Evolutionary conservation across 2,113 vertebrate genomes (phyloP).

Genomic region (Haemorhous mexicanus): DNA sequence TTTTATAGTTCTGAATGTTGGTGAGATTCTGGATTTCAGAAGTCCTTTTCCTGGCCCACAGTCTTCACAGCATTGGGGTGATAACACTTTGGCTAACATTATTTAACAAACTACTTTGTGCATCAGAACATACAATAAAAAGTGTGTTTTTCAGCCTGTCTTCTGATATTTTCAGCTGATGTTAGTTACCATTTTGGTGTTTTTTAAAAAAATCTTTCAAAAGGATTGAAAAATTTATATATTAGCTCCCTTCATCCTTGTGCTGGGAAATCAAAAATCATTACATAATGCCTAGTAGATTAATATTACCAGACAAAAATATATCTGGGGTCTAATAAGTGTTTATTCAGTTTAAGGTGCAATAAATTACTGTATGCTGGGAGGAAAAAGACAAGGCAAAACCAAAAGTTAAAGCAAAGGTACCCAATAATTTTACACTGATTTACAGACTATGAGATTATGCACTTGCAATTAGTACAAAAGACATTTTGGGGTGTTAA

Average conservation of each 20-base stretch:
- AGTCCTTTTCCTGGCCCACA: constrained; percentile 20
- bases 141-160: background rate
- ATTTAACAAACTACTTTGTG: background rate
- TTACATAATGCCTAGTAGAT: background rate
- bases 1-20: constrained; percentile 16
- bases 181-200: background rate
- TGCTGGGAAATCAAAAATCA: background rate
- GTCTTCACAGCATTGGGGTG: background rate
- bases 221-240: background rate
- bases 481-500: background rate
- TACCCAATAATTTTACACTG: background rate
- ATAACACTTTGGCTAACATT: background rate
- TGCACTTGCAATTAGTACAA: background rate
- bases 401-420: background rate
- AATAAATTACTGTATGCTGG: background rate
- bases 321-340: background rate
- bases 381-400: background rate
- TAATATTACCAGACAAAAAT: background rate
- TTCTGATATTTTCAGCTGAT: background rate
- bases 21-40: constrained; percentile 30
- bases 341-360: background rate
- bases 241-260: background rate
- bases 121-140: background rate
- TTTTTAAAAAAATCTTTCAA: background rate
- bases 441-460: background rate